Evolutionary conservation across 2,113 vertebrate genomes (phyloP).

Genomic region (western clawed frog (Xenopus tropicalis)): DNA sequence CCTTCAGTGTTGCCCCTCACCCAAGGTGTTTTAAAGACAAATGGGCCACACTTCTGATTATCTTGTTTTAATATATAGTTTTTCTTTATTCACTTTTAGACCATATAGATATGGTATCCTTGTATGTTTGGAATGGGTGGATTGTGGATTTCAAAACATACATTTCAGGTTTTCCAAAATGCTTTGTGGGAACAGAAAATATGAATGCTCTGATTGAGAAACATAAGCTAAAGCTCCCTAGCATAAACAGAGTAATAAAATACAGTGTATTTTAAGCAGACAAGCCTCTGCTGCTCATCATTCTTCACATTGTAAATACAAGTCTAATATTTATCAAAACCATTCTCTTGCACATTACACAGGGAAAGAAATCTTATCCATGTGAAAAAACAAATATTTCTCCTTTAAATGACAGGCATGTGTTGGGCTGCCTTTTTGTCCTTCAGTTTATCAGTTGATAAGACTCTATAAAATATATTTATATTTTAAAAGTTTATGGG

Average conservation of each 20-base stretch:
- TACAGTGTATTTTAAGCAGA: constrained; percentile 7
- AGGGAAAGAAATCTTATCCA: constrained; percentile 16
- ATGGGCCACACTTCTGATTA: too few relatives aligned
- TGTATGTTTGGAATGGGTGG: too few relatives aligned
- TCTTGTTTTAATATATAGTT: too few relatives aligned
- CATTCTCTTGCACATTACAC: constrained; percentile 1
- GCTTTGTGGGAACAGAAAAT: neutral
- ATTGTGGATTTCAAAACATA: too few relatives aligned
- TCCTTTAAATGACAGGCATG: neutral
- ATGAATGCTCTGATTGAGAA: neutral
- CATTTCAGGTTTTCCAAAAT: too few relatives aligned
- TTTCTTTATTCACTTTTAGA: too few relatives aligned
- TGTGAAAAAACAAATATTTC: constrained; percentile 7
- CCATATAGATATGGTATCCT: too few relatives aligned
- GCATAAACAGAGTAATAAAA: constrained; percentile 2
- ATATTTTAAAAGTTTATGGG: neutral
- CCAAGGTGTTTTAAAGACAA: too few relatives aligned
- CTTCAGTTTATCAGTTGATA: constrained; percentile 1
- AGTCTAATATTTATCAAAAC: neutral
- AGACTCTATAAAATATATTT: neutral
- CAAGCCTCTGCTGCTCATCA: constrained; percentile 30
- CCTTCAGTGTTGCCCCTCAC: too few relatives aligned
- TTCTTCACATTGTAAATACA: constrained; percentile 20
- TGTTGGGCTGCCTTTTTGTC: constrained; percentile 1
- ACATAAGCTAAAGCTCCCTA: neutral